A percentile compares a stretch with the other conserved stretches of the same genome.
Evolutionary conservation across 53 echinoderm and acorn worm species (phyloP).

Genomic region (Pentamera pediparva): DNA sequence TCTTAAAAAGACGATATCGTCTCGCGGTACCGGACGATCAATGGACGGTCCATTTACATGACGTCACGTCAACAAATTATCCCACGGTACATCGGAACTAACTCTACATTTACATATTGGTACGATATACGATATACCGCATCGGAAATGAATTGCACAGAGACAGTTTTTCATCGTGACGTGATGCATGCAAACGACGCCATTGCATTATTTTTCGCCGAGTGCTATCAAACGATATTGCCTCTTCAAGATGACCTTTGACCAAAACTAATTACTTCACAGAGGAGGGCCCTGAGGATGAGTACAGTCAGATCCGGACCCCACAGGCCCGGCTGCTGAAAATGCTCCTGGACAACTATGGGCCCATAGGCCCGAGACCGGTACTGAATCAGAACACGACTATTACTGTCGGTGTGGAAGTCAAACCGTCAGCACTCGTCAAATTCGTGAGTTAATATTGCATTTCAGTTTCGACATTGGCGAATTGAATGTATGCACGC

Average conservation of each 20-base stretch:
- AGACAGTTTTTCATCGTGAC: no score
- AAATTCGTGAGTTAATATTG: conserved; percentile 5
- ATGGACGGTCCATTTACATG: no score
- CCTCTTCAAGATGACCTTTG: no score
- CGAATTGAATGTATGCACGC: no score
- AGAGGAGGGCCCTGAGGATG: conserved; percentile 12
- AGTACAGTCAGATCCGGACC: neutral
- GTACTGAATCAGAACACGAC: neutral
- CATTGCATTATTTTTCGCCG: no score
- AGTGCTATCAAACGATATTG: no score
- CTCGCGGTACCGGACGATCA: no score
- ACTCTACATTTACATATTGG: neutral
- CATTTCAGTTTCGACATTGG: neutral
- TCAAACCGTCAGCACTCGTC: neutral
- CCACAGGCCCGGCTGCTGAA: conserved; percentile 11
- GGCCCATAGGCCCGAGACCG: conserved; percentile 3
- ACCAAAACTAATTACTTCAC: neutral
- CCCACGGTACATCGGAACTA: neutral
- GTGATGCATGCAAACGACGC: no score
- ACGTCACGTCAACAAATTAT: no score
- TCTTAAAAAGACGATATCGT: no score
- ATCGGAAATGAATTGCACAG: no score
- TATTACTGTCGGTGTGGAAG: neutral
- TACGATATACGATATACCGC: no score
- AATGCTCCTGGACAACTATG: conserved; percentile 1